Base-by-base conservation (phyloP, 2,888 invertebrate species). In the Stenichneumon culpator region DNA sequence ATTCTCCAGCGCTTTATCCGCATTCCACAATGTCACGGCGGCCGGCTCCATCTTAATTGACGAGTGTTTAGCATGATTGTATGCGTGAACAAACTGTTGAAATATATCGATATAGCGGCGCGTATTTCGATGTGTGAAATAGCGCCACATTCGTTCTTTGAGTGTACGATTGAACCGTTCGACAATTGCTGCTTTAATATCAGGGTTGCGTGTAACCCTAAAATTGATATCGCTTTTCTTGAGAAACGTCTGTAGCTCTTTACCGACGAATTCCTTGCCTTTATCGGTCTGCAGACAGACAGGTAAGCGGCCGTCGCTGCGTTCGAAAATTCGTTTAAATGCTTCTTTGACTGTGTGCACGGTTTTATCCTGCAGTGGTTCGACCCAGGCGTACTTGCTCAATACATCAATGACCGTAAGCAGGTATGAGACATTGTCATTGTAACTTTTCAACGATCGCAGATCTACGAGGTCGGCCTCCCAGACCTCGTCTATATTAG, bases 111-210 rank as follows among this genome's bases (percentile, higher is more conserved):
- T 78, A 79, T 91, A 93, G 11, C 86, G 82, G 9, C 82, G 86
- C 0, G 87, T 89, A 19, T 88, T 88, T 11, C 86, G 83, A n/a
- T 82, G 72, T 1, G 89, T 89, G 69, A 92, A 91, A 77, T 90
- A 89, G 2, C 72, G 28, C 72, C 52, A 72, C 65, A 79, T 79
- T 16, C 65, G 88, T 36, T 87, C 86, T 84, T 91, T 92, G 16
- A 93, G 52, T 4, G 91, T 92, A 72, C 91, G 70, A 82, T 92
- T 89, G 16, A 90, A 90, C 4, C 93, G 70, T 86, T 93, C 93
- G 6, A 90, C 88, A 2, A 93, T 84, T 1, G 87, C 79, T 1
- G 90, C 90, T 86, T 93, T 93, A 5, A 89, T 88, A 52, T 90
- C 89, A 3, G 86, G 88, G 82, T 90, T 90, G 5, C 88, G 75